These are phyloP conservation scores for Sebastes cheni DNA, from an alignment of 2,797 vertebrate genomes.

Conservation along the genomic window DNA sequence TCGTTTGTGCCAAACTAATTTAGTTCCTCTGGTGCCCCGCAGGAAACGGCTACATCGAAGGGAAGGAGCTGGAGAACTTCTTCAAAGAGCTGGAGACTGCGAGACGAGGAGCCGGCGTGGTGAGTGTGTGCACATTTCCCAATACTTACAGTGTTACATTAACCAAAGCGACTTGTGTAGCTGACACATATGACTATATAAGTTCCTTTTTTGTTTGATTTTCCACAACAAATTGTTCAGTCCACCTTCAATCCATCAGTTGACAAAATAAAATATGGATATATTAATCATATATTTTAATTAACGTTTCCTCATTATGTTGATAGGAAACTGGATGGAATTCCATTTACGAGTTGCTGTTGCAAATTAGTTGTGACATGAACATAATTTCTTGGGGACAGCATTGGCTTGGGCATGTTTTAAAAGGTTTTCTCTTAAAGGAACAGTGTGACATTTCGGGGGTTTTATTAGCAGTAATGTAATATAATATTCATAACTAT, in stretches of 20 bases:
- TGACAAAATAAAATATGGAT: background rate
- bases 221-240: background rate
- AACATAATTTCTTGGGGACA: background rate
- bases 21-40: conserved; percentile 33
- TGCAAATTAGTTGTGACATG: background rate
- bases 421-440: background rate
- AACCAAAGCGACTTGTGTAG: background rate
- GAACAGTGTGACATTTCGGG: background rate
- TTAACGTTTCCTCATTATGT: background rate
- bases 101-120: conserved; percentile 87
- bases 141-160: background rate
- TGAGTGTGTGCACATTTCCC: conserved; percentile 72
- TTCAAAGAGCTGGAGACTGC: conserved; percentile 91
- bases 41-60: conserved; percentile 98
- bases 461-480: too few relatives aligned
- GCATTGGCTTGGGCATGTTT: background rate
- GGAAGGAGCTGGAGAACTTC: conserved; percentile 94
- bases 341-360: background rate
- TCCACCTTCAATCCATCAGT: background rate
- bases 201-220: background rate
- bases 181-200: background rate
- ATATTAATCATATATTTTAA: background rate
- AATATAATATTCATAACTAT: too few relatives aligned
- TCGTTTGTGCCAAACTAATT: conserved; percentile 53
- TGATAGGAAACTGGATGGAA: background rate